Evolutionary conservation across 2,113 vertebrate species (phyloP).

Genomic region (Ptyas mucosa): DNA sequence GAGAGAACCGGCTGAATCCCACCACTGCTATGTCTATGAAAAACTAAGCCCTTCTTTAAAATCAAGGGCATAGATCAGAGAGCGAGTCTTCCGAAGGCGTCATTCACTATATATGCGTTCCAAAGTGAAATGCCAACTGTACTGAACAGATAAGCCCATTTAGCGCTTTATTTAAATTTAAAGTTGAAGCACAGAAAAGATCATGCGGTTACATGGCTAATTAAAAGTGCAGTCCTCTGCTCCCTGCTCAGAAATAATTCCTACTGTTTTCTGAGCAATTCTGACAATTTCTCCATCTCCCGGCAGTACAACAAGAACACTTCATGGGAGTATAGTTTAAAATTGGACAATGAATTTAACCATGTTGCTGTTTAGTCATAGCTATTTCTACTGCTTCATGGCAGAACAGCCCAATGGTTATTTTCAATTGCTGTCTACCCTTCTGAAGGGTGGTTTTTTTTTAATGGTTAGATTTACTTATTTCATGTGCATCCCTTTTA

Average conservation of each 20-base stretch:
- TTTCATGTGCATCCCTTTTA: background rate
- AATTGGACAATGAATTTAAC: background rate
- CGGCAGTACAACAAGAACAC: background rate
- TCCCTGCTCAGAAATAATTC: background rate
- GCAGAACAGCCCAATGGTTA: slow-evolving; percentile 26
- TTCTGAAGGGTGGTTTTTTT: slow-evolving; percentile 33
- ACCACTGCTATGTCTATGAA: background rate
- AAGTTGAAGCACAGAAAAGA: background rate
- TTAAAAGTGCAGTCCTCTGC: background rate
- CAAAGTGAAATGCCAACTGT: background rate
- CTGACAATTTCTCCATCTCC: background rate
- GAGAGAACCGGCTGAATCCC: too few species aligned
- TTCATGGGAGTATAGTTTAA: background rate
- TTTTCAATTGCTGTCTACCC: background rate
- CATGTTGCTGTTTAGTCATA: background rate
- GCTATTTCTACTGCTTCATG: slow-evolving; percentile 4
- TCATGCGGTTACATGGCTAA: background rate
- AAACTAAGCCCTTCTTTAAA: background rate
- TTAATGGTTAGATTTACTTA: slow-evolving; percentile 33
- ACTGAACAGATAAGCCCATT: too few species aligned
- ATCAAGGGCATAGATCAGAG: background rate
- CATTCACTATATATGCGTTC: background rate
- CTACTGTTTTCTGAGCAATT: background rate
- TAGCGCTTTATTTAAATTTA: background rate
- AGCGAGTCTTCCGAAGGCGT: background rate